phyloP scores from a whole-genome alignment of 2,113 vertebrate species.

The Scatophagus argus region DNA sequence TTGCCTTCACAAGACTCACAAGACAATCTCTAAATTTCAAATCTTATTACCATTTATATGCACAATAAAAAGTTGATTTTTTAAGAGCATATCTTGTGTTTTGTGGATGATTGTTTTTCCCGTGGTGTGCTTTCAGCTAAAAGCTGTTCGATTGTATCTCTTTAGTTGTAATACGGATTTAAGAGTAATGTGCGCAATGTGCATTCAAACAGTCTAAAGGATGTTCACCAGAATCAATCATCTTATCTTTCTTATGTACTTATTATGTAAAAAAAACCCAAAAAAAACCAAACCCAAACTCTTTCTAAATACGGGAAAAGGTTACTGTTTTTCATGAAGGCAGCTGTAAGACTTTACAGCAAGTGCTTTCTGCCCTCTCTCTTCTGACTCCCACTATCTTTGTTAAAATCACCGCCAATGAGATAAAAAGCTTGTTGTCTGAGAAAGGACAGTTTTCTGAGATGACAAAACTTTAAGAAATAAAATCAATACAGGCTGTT shows the following conservation, averaged over 20 bases:
- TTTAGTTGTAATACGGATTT: background rate
- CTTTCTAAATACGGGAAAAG: background rate
- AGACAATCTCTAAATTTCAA: constrained; percentile 10
- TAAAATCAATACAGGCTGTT: constrained; percentile 7
- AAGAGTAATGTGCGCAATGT: constrained; percentile 7
- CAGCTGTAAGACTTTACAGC: constrained; percentile 1
- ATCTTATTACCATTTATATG: constrained; percentile 43
- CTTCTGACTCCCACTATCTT: background rate
- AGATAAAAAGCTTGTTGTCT: background rate
- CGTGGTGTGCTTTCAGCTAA: constrained; percentile 18
- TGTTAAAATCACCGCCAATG: background rate
- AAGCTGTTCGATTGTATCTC: background rate
- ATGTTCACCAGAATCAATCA: background rate
- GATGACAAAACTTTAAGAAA: constrained; percentile 17
- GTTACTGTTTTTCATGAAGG: constrained; percentile 15
- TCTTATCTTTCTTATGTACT: background rate
- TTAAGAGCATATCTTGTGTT: background rate
- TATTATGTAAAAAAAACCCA: background rate
- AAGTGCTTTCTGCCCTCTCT: background rate
- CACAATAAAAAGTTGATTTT: background rate
- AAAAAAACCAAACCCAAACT: too few relatives aligned
- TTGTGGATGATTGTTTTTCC: constrained; percentile 3
- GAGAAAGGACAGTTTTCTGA: background rate
- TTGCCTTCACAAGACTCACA: constrained; percentile 27
- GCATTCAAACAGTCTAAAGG: background rate